phyloP scores from a whole-genome alignment of 2,113 vertebrate genomes.

The Hassar affinis region DNA sequence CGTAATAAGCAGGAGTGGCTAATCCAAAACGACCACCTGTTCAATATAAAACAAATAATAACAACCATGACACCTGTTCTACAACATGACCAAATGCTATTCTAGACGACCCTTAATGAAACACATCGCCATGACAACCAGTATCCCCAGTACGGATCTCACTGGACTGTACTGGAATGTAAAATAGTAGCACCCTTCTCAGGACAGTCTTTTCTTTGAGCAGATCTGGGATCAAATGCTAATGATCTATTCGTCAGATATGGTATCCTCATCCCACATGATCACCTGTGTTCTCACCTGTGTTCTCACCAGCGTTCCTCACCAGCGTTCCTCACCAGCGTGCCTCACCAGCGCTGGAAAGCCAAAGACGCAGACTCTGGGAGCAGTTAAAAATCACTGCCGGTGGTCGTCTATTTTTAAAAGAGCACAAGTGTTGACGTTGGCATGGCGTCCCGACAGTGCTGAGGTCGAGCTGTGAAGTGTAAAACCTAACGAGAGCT shows the following conservation, averaged over 20 bases:
- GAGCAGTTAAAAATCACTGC: neutral
- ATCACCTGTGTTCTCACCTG: no score
- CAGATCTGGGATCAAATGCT: neutral
- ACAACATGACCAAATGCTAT: neutral
- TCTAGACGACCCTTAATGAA: neutral
- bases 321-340: neutral
- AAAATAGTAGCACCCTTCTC: neutral
- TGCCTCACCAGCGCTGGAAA: neutral
- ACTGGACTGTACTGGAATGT: no score
- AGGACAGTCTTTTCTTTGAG: neutral
- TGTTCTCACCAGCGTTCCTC: neutral
- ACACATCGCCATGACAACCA: neutral
- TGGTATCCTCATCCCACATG: neutral
- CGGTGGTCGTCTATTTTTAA: neutral
- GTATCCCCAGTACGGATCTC: neutral
- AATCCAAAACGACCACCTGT: neutral
- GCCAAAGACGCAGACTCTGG: neutral
- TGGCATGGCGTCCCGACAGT: neutral
- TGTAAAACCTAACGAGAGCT: constrained; percentile 37
- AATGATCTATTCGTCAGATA: neutral
- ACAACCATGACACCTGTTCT: neutral
- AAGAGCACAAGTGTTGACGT: neutral
- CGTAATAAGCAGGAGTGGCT: neutral
- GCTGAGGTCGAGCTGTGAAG: constrained; percentile 2
- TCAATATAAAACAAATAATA: neutral